Evolutionary conservation across 2,888 invertebrate genomes (phyloP), one percentile per base, ranked within the genome.

Genomic region (Perizoma flavofasciatum): DNA sequence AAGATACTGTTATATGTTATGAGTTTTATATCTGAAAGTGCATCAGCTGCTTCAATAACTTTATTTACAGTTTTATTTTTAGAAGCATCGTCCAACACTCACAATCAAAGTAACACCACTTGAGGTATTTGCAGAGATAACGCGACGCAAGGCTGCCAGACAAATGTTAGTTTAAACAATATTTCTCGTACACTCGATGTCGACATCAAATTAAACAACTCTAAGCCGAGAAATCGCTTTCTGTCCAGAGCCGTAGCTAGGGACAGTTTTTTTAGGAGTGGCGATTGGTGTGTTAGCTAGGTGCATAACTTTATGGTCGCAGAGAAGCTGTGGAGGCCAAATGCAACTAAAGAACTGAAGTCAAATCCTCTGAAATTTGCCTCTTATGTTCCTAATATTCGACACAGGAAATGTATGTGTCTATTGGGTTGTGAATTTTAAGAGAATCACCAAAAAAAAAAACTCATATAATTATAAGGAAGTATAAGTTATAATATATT

Each of bases 121-220:
- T 71, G 73, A 83, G 81, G 82, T 82, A 73, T 81, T 72, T 69
- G 69, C 68, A 58, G 51, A 52, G 86, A 86, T 86, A 87, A 85
- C 78, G 76, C 70, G 70, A 70, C 71, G 77, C 84, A 82, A 84
- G 83, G 82, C 77, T 82, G 78, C 52, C 66, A 65, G 55, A 77
- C 81, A 85, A 89, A 89, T 88, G 83, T 91, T 91, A 83, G 83
- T 78, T 78, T 78, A 72, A 83, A 89, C 84, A 89, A 89, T 89
- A 90, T 89, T 88, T 86, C 85, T 83, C 81, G 65, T 75, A 78
- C 85, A 86, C 89, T 89, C 77, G 75, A 84, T 89, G 89, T 90
- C 85, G 86, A 89, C 89, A 90, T 86, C 86, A 86, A 81, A 85
- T 84, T 85, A 89, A 89, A 89, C 83, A 90, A 78, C 77, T 85